These are phyloP conservation scores for Aleiodes alternator DNA, from an alignment of 2,888 invertebrate species.

Conservation along the genomic window DNA sequence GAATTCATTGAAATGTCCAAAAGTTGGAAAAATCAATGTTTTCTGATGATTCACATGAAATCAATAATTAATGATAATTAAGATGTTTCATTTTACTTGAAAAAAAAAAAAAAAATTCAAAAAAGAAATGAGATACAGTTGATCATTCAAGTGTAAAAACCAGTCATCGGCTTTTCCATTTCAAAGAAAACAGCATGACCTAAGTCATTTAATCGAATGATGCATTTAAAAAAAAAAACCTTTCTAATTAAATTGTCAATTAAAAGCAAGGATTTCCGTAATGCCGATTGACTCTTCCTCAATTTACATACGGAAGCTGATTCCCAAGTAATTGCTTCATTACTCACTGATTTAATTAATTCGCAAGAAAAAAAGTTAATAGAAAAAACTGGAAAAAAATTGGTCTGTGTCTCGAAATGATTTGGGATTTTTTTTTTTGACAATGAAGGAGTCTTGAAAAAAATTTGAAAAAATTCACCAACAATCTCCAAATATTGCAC, in stretches of 20 bases:
- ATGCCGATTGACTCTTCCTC: conserved; percentile 13
- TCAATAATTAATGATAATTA: no score
- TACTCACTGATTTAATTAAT: neutral
- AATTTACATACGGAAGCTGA: conserved; percentile 21
- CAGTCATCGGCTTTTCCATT: conserved; percentile 18
- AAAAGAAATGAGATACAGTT: no score
- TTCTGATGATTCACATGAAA: no score
- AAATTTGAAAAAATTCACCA: neutral
- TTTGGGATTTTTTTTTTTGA: no score
- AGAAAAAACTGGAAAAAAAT: neutral
- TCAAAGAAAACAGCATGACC: conserved; percentile 15
- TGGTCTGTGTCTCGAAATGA: no score
- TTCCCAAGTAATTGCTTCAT: conserved; percentile 15
- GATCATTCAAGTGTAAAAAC: neutral
- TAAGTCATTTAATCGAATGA: conserved; percentile 28
- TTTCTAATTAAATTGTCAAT: conserved; percentile 17
- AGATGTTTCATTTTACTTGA: no score
- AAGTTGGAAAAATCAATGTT: neutral
- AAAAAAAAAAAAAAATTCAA: no score
- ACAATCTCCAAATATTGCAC: no score
- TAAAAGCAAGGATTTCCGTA: conserved; percentile 19
- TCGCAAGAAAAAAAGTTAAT: neutral
- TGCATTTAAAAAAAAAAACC: neutral
- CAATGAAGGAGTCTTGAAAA: no score
- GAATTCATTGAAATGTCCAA: neutral